phyloP scores from a whole-genome alignment of 92 coral and sea anemone species.

The Epizoanthus illoricatus region DNA sequence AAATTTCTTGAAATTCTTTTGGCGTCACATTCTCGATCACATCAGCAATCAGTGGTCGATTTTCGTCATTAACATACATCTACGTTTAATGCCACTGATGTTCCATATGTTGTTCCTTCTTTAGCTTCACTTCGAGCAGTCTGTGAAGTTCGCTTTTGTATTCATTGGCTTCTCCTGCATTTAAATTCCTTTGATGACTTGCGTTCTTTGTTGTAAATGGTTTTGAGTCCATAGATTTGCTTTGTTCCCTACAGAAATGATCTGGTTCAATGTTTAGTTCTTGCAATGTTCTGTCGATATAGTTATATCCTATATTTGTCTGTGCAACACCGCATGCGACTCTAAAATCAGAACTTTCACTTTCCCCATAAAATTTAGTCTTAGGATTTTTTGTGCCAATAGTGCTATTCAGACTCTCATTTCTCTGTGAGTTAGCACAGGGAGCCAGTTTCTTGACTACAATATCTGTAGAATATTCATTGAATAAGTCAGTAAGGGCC shows the following conservation, averaged over 20 bases:
- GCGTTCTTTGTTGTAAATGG: conserved; percentile 10
- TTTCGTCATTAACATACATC: background rate
- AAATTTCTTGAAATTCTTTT: conserved; percentile 7
- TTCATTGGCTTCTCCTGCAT: conserved; percentile 20
- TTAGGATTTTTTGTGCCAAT: conserved; percentile 52
- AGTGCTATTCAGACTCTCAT: conserved; percentile 32
- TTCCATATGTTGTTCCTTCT: conserved; percentile 49
- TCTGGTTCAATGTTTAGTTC: conserved; percentile 42
- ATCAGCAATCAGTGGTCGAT: background rate
- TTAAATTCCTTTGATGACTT: conserved; percentile 18
- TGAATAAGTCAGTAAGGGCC: conserved; percentile 25
- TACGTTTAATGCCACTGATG: conserved; percentile 32
- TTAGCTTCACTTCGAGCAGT: conserved; percentile 43
- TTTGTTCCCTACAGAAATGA: background rate
- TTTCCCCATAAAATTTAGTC: conserved; percentile 46
- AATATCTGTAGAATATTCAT: conserved; percentile 49
- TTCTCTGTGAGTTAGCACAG: conserved; percentile 19
- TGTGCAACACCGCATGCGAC: conserved; percentile 59
- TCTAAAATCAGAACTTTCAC: conserved; percentile 55
- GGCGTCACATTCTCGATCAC: background rate
- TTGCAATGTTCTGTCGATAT: conserved; percentile 23
- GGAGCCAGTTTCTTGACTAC: conserved; percentile 32
- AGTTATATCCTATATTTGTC: conserved; percentile 48
- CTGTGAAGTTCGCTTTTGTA: conserved; percentile 29
- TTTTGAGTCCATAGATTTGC: conserved; percentile 2